Evolutionary conservation across 2,797 vertebrate genomes (phyloP).

Genomic region (Rhyacichthys aspro): DNA sequence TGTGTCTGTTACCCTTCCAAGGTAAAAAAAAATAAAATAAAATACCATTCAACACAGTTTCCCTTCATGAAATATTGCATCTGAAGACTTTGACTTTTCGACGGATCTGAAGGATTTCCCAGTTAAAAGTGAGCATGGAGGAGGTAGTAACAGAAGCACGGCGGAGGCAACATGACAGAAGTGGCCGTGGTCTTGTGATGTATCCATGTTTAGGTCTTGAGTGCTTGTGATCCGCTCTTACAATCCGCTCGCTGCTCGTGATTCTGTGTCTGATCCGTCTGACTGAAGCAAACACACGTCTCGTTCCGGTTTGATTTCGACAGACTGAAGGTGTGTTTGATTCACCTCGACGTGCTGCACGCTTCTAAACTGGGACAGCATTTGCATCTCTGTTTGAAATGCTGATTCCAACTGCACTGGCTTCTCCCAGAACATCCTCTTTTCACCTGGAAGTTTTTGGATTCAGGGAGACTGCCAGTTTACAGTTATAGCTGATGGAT

Average conservation of each 20-base stretch:
- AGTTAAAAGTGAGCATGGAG: too few relatives aligned
- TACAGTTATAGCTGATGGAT: too few relatives aligned
- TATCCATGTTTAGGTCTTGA: not conserved
- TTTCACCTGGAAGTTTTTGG: constrained; percentile 1
- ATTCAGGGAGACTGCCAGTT: too few relatives aligned
- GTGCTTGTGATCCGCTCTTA: constrained; percentile 8
- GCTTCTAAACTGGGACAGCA: constrained; percentile 56
- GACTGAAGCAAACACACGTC: constrained; percentile 1
- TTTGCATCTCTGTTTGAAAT: constrained; percentile 42
- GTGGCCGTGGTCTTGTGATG: not conserved
- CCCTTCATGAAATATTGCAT: too few relatives aligned
- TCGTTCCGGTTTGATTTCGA: constrained; percentile 13
- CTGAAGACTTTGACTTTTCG: too few relatives aligned
- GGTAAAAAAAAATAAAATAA: too few relatives aligned
- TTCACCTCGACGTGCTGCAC: constrained; percentile 15
- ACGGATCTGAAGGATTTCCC: too few relatives aligned
- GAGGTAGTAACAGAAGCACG: too few relatives aligned
- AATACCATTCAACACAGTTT: too few relatives aligned
- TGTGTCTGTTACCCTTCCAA: too few relatives aligned
- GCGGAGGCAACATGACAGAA: not conserved
- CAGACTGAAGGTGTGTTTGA: constrained; percentile 34
- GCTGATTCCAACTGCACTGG: constrained; percentile 6
- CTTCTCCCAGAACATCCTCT: not conserved
- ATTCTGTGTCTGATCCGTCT: constrained; percentile 15
- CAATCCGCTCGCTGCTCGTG: constrained; percentile 6